Evolutionary conservation across 2,888 invertebrate genomes (phyloP).

Genomic region (Heteromurus nitidus): DNA sequence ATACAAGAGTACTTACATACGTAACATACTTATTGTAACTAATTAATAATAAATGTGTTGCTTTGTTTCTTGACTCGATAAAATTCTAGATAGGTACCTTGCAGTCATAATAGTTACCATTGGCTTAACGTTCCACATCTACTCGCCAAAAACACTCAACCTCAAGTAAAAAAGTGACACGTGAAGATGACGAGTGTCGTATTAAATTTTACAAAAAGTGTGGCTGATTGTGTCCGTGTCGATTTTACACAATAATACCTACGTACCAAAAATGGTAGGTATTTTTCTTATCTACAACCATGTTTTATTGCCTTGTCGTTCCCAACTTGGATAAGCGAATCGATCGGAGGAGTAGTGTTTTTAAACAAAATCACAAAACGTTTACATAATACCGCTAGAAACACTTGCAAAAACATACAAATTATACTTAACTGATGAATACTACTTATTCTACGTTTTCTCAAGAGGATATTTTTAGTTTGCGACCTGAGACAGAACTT

Average conservation of each 20-base stretch:
- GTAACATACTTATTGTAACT: conserved; percentile 4
- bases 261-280: no score
- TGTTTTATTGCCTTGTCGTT: conserved; percentile 40
- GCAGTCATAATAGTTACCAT: conserved; percentile 66
- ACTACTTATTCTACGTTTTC: not conserved
- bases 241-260: conserved; percentile 21
- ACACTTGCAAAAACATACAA: not conserved
- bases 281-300: conserved; percentile 37
- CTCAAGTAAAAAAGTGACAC: no score
- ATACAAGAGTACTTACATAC: not conserved
- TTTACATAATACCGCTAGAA: conserved; percentile 47
- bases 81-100: conserved; percentile 64
- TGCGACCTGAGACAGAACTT: conserved; percentile 33
- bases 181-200: no score
- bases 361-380: conserved; percentile 49
- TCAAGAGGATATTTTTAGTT: conserved; percentile 11
- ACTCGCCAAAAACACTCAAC: conserved; percentile 3
- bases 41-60: conserved; percentile 45
- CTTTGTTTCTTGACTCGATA: conserved; percentile 65
- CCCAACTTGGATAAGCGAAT: conserved; percentile 9
- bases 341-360: not conserved
- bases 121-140: conserved; percentile 42
- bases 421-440: conserved; percentile 18
- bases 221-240: not conserved
- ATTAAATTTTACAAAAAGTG: conserved; percentile 14